These are phyloP conservation scores for Hemibagrus guttatus DNA, from an alignment of 2,797 vertebrate genomes.

Conservation along the genomic window DNA sequence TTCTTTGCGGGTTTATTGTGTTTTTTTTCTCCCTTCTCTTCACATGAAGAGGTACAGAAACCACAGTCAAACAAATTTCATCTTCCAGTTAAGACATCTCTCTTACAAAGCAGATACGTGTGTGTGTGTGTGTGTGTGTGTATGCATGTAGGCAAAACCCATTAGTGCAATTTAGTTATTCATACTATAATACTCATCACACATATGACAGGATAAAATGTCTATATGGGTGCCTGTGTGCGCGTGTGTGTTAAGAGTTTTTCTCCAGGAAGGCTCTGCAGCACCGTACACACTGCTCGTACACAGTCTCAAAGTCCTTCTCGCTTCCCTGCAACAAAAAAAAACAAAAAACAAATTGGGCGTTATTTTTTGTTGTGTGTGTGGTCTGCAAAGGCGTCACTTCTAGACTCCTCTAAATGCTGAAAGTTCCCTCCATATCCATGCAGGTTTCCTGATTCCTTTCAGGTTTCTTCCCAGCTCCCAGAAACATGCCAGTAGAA, in stretches of 20 bases:
- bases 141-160: background rate
- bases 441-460: background rate
- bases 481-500: too few relatives aligned
- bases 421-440: background rate
- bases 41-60: background rate
- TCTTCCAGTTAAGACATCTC: slow-evolving; percentile 44
- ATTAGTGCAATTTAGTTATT: background rate
- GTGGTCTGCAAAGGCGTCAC: background rate
- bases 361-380: background rate
- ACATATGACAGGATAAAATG: background rate
- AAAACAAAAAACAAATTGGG: slow-evolving; percentile 13
- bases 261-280: slow-evolving; percentile 89
- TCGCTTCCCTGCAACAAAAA: slow-evolving; percentile 80
- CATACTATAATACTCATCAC: background rate
- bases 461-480: background rate
- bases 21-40: slow-evolving; percentile 10
- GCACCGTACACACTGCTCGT: slow-evolving; percentile 91
- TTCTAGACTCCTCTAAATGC: too few relatives aligned
- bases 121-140: slow-evolving; percentile 6
- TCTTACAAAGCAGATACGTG: slow-evolving; percentile 10
- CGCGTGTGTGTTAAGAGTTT: slow-evolving; percentile 65
- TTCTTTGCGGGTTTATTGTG: background rate
- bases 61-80: slow-evolving; percentile 14
- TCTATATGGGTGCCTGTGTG: background rate
- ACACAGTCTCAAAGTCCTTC: slow-evolving; percentile 92